Base-by-base conservation (phyloP, 1,140 invertebrate species). In the Drosophila trapezifrons region DNA sequence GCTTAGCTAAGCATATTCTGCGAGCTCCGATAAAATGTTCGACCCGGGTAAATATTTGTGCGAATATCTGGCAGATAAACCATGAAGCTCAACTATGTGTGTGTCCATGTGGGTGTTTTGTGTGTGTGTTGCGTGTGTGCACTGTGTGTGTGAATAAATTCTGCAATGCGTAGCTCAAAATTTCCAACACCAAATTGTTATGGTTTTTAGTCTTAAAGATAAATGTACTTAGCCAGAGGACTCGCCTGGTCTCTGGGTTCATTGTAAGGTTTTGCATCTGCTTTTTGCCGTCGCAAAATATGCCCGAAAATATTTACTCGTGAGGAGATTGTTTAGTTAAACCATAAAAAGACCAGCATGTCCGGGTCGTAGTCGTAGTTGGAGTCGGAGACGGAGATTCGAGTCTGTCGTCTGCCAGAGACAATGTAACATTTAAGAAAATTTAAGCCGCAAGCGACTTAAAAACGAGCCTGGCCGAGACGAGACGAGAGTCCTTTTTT, bases 401-500 rank as follows among this genome's bases (percentile, higher is more conserved):
- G 6, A n/a, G 17, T 32, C 42, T 76, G 70, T 40, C 63, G 45
- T 22, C 43, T 58, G 64, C 29, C 65, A 81, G 67, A 86, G 70
- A 87, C 82, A 85, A 87, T 82, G 73, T 55, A 84, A 67, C 84
- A 87, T 87, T 87, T 87, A 87, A 84, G 84, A 87, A 87, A 87
- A 80, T 87, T 87, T 87, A 87, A 87, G 84, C 84, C 84, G 65
- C 73, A 84, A 67, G 80, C 84, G 84, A 89, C 84, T 87, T 84
- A 80, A 89, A 79, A 89, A 80, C 62, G 76, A 87, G 79, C 78
- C 77, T 60, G 83, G 9, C 29, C 65, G 32, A 69, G 40, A 62
- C 59, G 47, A 38, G 47, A 29, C 40, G 22, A 49, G 18, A 20
- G 71, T 76, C 70, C 67, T 60, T 75, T 77, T 73, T 71, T 66